Percentiles rank a stretch among this genome's conserved stretches.
Evolutionary conservation across 2,888 invertebrate genomes (phyloP).

Genomic region (Epistrophe grossulariae): DNA sequence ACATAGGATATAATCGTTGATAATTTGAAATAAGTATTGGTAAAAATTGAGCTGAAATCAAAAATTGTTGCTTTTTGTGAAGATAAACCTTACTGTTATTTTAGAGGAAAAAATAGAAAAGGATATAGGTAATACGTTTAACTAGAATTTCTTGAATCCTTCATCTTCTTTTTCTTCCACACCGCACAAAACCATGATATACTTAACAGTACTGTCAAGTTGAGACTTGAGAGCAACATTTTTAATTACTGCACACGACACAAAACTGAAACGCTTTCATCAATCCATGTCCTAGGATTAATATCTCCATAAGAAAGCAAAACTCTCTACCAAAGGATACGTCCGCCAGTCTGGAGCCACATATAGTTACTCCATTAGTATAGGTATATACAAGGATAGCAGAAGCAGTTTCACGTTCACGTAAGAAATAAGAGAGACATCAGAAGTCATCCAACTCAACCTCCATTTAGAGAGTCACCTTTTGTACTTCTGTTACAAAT

Average conservation of each 20-base stretch:
- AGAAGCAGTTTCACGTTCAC: slow-evolving; percentile 21
- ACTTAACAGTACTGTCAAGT: neutral
- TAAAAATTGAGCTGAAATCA: too few relatives aligned
- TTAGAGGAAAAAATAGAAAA: too few relatives aligned
- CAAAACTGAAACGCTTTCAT: slow-evolving; percentile 67
- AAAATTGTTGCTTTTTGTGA: too few relatives aligned
- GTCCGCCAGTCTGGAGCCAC: slow-evolving; percentile 74
- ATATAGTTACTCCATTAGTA: slow-evolving; percentile 64
- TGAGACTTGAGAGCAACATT: slow-evolving; percentile 22
- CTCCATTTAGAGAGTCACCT: slow-evolving; percentile 65
- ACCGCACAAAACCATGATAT: neutral
- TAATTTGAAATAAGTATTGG: too few relatives aligned
- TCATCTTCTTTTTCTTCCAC: neutral
- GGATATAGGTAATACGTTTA: too few relatives aligned
- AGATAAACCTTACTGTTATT: too few relatives aligned
- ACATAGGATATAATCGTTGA: too few relatives aligned
- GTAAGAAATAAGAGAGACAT: slow-evolving; percentile 65
- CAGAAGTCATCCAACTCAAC: slow-evolving; percentile 58
- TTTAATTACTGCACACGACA: slow-evolving; percentile 71
- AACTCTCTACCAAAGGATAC: slow-evolving; percentile 24
- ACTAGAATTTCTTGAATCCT: neutral
- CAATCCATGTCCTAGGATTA: slow-evolving; percentile 67
- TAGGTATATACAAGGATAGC: slow-evolving; percentile 10
- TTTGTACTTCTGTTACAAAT: slow-evolving; percentile 67
- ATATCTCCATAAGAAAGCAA: slow-evolving; percentile 37